Conservation (phyloP, 2,888 invertebrate species). For the Dolichomitus sp. region DNA sequence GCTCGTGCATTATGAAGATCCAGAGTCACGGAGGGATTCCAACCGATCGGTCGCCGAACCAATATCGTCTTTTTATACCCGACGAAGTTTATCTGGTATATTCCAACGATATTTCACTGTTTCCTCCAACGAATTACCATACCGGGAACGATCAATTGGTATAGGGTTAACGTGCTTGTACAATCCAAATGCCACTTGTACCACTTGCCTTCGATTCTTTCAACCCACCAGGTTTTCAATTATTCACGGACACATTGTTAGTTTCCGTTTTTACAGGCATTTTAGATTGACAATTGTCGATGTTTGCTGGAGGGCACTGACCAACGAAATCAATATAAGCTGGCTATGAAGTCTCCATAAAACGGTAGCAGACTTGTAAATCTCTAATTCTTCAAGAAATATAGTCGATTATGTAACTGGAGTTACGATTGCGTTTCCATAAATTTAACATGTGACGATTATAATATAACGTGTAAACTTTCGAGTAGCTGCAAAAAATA, state of each 20-base stretch:
- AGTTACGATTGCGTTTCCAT: too few species aligned
- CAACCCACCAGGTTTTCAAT: conserved; percentile 47
- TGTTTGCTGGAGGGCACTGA: conserved; percentile 42
- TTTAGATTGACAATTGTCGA: conserved; percentile 57
- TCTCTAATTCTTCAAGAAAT: too few species aligned
- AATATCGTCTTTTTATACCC: conserved; percentile 25
- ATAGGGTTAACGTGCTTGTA: conserved; percentile 36
- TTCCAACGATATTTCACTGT: conserved; percentile 25
- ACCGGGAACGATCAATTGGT: conserved; percentile 58
- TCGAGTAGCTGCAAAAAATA: too few species aligned
- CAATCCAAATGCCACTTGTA: conserved; percentile 30
- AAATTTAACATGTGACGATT: too few species aligned
- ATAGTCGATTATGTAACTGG: too few species aligned
- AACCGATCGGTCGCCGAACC: conserved; percentile 13
- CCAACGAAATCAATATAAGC: conserved; percentile 52
- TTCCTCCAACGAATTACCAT: conserved; percentile 54
- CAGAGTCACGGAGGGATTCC: conserved; percentile 55
- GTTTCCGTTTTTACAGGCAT: conserved; percentile 41
- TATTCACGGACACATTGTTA: conserved; percentile 62
- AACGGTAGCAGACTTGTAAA: too few species aligned
- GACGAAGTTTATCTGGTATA: conserved; percentile 10
- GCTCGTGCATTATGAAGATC: conserved; percentile 56
- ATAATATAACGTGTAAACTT: too few species aligned
- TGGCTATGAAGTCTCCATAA: conserved; percentile 7
- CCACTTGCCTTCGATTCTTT: conserved; percentile 21